Percentiles rank a stretch among this genome's conserved stretches.
phyloP scores from a whole-genome alignment of 1,140 invertebrate species.

The Drosophila auraria region DNA sequence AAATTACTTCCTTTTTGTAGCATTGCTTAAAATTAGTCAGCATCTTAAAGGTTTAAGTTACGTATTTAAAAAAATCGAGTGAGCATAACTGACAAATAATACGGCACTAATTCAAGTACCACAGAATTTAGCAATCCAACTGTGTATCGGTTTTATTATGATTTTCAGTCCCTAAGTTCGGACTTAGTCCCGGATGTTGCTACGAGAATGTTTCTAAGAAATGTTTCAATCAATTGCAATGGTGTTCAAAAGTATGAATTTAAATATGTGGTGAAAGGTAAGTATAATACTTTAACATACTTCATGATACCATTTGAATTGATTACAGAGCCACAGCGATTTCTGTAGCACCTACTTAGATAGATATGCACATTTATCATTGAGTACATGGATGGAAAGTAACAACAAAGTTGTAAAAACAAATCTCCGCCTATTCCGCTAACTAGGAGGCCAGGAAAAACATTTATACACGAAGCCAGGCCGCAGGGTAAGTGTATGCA shows the following conservation, averaged over 20 bases:
- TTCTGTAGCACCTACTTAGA: background rate
- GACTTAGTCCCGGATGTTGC: no score
- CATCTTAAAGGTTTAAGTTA: background rate
- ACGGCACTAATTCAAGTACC: no score
- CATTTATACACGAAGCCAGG: slow-evolving; percentile 57
- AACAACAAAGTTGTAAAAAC: slow-evolving; percentile 72
- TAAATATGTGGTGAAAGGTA: background rate
- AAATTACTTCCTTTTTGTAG: background rate
- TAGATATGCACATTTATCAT: background rate
- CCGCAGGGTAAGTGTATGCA: slow-evolving; percentile 79
- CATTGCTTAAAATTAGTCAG: background rate
- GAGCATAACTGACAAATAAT: no score
- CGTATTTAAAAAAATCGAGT: no score
- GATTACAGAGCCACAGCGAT: background rate
- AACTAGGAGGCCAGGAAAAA: slow-evolving; percentile 49
- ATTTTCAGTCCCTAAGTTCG: slow-evolving; percentile 50
- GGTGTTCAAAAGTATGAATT: background rate
- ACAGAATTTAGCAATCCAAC: no score
- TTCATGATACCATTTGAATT: slow-evolving; percentile 7
- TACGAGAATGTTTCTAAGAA: slow-evolving; percentile 16
- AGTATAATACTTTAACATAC: background rate
- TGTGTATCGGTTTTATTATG: no score
- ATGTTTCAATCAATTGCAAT: background rate
- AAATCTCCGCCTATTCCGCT: slow-evolving; percentile 58
- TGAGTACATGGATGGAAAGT: slow-evolving; percentile 16